Percentiles rank a stretch among this genome's conserved stretches.
phyloP scores from a whole-genome alignment of 2,888 invertebrate species.

The Tachystola acroxantha region DNA sequence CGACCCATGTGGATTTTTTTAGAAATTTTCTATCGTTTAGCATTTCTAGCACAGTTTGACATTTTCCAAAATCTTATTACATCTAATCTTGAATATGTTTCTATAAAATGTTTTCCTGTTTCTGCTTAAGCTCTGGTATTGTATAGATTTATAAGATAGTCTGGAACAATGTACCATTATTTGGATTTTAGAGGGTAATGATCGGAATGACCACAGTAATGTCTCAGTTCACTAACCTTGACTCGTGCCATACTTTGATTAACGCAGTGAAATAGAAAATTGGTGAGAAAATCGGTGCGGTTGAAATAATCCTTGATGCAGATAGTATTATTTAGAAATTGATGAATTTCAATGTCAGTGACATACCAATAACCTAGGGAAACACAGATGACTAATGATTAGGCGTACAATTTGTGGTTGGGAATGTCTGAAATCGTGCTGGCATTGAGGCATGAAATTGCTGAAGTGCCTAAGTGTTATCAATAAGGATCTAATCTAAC shows the following conservation, averaged over 20 bases:
- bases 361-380: constrained; percentile 19
- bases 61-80: too few species aligned
- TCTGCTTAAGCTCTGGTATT: too few species aligned
- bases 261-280: constrained; percentile 64
- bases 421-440: constrained; percentile 4
- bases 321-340: constrained; percentile 39
- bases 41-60: too few species aligned
- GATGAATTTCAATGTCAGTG: constrained; percentile 47
- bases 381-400: neutral
- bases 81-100: too few species aligned
- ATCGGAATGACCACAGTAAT: constrained; percentile 13
- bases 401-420: neutral
- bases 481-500: neutral
- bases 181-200: constrained; percentile 8
- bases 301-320: constrained; percentile 36
- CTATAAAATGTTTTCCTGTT: too few species aligned
- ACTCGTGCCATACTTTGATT: constrained; percentile 64
- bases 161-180: too few species aligned
- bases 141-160: too few species aligned
- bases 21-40: too few species aligned
- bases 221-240: constrained; percentile 39
- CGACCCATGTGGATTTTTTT: too few species aligned
- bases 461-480: constrained; percentile 4
- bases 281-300: constrained; percentile 53
- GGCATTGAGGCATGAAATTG: constrained; percentile 30